These are phyloP conservation scores for Dynastes hyllus DNA, from an alignment of 2,888 invertebrate species.

Conservation along the genomic window DNA sequence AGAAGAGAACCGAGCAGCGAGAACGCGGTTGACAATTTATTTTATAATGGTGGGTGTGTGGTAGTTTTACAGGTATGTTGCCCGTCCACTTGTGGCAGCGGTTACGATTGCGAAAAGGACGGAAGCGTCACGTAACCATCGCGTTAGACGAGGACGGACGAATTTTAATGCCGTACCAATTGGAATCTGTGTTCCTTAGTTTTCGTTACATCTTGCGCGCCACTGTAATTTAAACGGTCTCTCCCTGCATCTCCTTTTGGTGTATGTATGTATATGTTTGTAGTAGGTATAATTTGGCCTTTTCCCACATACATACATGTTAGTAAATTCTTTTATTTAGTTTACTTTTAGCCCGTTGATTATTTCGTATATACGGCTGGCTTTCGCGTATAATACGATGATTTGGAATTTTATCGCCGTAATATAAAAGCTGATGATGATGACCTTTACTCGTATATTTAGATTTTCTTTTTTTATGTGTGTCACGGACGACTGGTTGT, in stretches of 20 bases:
- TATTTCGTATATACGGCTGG: constrained; percentile 13
- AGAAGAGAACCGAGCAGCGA: constrained; percentile 65
- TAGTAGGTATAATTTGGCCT: constrained; percentile 24
- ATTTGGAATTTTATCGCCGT: constrained; percentile 1
- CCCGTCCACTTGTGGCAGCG: constrained; percentile 11
- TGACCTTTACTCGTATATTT: constrained; percentile 7
- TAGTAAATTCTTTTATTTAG: constrained; percentile 18
- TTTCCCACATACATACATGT: constrained; percentile 28
- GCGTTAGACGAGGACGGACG: constrained; percentile 59
- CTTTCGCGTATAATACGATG: background rate
- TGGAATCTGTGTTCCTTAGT: constrained; percentile 67
- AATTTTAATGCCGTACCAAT: constrained; percentile 66
- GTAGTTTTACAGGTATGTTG: constrained; percentile 54
- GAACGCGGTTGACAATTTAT: constrained; percentile 71
- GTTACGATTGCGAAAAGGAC: constrained; percentile 59
- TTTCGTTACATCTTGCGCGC: constrained; percentile 68
- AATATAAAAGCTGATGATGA: background rate
- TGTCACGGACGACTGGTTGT: constrained; percentile 28
- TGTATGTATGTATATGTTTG: constrained; percentile 1
- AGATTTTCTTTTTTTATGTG: constrained; percentile 5
- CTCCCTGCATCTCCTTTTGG: constrained; percentile 8
- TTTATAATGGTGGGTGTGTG: constrained; percentile 67
- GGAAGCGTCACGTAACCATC: constrained; percentile 38
- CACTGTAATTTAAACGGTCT: constrained; percentile 66
- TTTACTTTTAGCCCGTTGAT: background rate